Base-by-base conservation (phyloP, 2,797 vertebrate species). In the Myioborus melanocephalus region DNA sequence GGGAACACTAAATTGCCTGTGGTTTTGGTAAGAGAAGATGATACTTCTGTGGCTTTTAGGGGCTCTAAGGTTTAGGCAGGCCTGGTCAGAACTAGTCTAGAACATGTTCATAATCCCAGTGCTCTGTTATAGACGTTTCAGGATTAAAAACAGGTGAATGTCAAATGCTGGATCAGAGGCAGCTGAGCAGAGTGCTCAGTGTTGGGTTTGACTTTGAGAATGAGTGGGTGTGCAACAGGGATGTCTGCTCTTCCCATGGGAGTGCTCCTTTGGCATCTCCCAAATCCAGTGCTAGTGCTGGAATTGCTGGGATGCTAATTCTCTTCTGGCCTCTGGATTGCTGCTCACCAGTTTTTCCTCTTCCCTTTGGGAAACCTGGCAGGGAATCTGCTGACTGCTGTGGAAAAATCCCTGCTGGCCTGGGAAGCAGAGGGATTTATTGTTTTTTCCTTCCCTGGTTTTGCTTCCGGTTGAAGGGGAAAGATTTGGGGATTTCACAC, bases 71-170 rank as follows among this genome's bases (percentile, higher is more conserved):
- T 83, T 93, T 71, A 68, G 61, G 55, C 81, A 87, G 90, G 7
- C 30, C 43, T 22, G 4, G 8, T 57, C 41, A 41, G 35, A 86
- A 43, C 73, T 6, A 4, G 15, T 23, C 50, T 76, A 39, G 35
- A 65, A 64, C 32, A 21, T 1, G 1, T 70, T 73, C 0, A 0
- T 49, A 27, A 50, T 75, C 53, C 39, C 39, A 21, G 0, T n/a
- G 66, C 46, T 70, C 72, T 1, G 1, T 50, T 86, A 69, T n/a
- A 30, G 65, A 71, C 0, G 0, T 56, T 57, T 41, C 1, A 1
- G 65, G 43, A 47, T 64, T 75, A 53, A 60, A 90, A 82, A 14
- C 43, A 43, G 46, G 79, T 39, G 61, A 85, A 4, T 12, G 12
- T 82, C 22, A 20, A 69, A 26, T 20, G 43, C 59, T 69, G 49